Evolutionary conservation across 2,888 invertebrate species (phyloP), one percentile per base, ranked within the genome.

Genomic region (Bombyx huttoni): DNA sequence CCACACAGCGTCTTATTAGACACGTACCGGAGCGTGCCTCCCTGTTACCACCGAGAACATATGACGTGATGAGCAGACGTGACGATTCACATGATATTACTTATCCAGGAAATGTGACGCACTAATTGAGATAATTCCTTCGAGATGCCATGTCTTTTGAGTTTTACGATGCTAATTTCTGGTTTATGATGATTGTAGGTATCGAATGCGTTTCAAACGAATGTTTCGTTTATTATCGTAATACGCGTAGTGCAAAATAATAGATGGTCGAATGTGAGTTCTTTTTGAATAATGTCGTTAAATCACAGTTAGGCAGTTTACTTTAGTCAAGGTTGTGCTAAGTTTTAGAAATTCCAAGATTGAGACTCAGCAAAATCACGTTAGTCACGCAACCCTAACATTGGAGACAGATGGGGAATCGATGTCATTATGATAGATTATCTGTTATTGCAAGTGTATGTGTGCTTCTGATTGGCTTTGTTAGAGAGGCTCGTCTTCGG

Each of bases 341-440:
- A 46, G 12, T 50, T 13, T 46, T 46, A 46, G 47, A 14, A 9
- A 34, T 51, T 34, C 13, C 46, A 47, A 51, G 47, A 47, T 14
- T 24, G 50, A 7, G 34, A 8, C 50, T 7, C 48, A 24, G 40
- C 40, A 40, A 66, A 65, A 24, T 24, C 68, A 64, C 67, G 63
- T 69, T 69, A 58, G 71, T 75, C 78, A 75, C 77, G 73, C 70
- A 69, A 60, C 65, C 72, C 64, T 55, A 56, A 57, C 5, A 24
- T 52, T 58, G 56, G 63, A 64, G 69, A 68, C 71, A 76, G 78
- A 82, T 83, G 79, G 78, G 77, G 82, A 84, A 84, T 85, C 78
- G 80, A 85, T 82, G 85, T 83, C 84, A 81, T 83, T 82, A 85
- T 85, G 86, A 86, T 81, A 84, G 86, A 84, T 85, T 81, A 85